Evolutionary conservation across 1,140 invertebrate genomes (phyloP).

Genomic region (Brachionus plicatilis): DNA sequence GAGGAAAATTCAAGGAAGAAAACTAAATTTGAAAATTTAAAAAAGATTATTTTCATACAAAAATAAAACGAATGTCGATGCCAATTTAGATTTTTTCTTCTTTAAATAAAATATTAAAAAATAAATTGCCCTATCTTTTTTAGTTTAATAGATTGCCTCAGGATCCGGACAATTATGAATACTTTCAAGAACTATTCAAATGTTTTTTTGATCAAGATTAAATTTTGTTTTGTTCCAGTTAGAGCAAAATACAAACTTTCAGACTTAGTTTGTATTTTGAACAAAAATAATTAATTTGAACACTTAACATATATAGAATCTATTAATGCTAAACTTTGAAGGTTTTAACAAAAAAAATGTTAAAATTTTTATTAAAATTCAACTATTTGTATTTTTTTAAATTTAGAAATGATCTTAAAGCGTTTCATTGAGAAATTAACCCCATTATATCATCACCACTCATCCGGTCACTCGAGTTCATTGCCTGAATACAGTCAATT

Average conservation of each 20-base stretch:
- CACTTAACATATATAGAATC: constrained; percentile 30
- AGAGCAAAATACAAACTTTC: neutral
- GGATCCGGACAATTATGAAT: neutral
- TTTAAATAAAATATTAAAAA: neutral
- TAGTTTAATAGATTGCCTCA: neutral
- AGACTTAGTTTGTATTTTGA: neutral
- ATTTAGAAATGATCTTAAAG: constrained; percentile 4
- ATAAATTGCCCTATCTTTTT: neutral
- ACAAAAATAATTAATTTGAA: neutral
- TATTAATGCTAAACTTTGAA: neutral
- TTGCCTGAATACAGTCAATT: neutral
- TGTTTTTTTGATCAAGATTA: neutral
- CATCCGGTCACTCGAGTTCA: neutral
- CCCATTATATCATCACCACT: neutral
- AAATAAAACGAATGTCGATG: constrained; percentile 23
- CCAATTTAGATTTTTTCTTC: neutral
- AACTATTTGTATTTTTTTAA: neutral
- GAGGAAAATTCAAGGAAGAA: constrained; percentile 36
- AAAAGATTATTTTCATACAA: neutral
- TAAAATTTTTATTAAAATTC: neutral
- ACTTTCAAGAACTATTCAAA: neutral
- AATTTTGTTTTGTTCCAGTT: neutral
- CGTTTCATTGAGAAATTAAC: constrained; percentile 13
- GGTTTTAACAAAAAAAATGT: neutral
- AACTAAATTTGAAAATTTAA: neutral